Evolutionary conservation across 2,797 vertebrate species (phyloP).

Genomic region (Leptatherina wallacei): DNA sequence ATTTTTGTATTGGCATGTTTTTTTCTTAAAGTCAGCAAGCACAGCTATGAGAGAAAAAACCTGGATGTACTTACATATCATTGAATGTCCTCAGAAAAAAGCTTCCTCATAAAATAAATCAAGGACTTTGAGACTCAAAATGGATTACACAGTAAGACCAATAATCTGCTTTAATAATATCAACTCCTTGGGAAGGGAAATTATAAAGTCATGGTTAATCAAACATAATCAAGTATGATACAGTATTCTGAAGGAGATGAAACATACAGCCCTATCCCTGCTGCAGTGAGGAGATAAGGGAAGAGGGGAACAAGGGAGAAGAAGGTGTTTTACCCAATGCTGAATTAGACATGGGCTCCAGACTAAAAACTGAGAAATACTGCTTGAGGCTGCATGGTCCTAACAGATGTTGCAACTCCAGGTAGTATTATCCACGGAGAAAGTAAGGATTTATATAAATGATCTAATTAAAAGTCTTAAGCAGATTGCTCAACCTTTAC

Average conservation of each 20-base stretch:
- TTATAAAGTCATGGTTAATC: not conserved
- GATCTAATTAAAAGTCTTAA: conserved; percentile 62
- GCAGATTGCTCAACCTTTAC: conserved; percentile 45
- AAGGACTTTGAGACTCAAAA: not conserved
- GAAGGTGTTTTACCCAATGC: conserved; percentile 1
- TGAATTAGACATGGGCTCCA: conserved; percentile 14
- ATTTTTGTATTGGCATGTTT: not conserved
- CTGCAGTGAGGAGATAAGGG: conserved; percentile 22
- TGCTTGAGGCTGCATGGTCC: conserved; percentile 20
- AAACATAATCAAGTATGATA: not conserved
- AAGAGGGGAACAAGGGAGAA: conserved; percentile 4
- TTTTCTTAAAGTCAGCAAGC: not conserved
- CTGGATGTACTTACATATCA: not conserved
- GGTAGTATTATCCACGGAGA: conserved; percentile 24
- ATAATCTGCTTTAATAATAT: not conserved
- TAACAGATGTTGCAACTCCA: conserved; percentile 26
- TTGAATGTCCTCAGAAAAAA: not conserved
- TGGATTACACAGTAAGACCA: not conserved
- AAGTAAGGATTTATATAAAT: conserved; percentile 51
- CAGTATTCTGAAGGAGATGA: conserved; percentile 4
- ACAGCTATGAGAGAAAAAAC: not conserved
- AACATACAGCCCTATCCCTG: not conserved
- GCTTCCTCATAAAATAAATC: conserved; percentile 5
- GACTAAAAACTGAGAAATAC: conserved; percentile 23
- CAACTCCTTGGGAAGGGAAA: conserved; percentile 3